Percentiles rank a stretch among this genome's conserved stretches.
Evolutionary conservation across 1,140 invertebrate genomes (phyloP).

Genomic region (Drosophila neocordata): DNA sequence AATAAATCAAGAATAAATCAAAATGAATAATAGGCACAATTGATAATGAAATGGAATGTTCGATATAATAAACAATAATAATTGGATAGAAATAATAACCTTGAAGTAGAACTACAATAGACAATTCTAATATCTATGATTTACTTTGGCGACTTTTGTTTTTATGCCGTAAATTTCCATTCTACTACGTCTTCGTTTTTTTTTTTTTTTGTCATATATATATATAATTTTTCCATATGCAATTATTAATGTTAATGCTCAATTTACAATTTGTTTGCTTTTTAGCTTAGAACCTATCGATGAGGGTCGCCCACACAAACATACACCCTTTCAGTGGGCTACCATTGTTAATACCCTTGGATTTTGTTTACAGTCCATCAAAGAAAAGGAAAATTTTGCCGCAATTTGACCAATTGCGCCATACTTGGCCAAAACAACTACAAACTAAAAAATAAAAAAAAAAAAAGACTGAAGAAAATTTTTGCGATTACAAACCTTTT

Average conservation of each 20-base stretch:
- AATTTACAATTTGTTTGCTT: slow-evolving; percentile 60
- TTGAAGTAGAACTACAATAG: neutral
- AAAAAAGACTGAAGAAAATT: slow-evolving; percentile 2
- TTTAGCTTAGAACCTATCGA: slow-evolving; percentile 44
- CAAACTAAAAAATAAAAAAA: neutral
- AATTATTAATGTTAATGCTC: slow-evolving; percentile 2
- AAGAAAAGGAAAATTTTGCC: slow-evolving; percentile 54
- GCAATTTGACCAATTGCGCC: slow-evolving; percentile 68
- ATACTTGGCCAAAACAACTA: slow-evolving; percentile 19
- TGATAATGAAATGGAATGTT: neutral
- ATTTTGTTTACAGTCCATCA: slow-evolving; percentile 36
- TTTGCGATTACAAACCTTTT: slow-evolving; percentile 34
- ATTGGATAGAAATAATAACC: neutral
- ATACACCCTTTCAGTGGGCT: neutral
- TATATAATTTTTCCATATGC: neutral
- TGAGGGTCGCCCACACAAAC: slow-evolving; percentile 23
- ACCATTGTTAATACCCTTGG: slow-evolving; percentile 20
- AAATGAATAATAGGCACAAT: neutral
- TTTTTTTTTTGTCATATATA: too few relatives aligned
- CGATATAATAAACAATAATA: too few relatives aligned
- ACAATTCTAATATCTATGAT: neutral
- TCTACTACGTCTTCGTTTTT: slow-evolving; percentile 2
- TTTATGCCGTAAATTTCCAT: neutral
- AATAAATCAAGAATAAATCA: neutral
- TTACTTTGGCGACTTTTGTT: neutral